phyloP scores from a whole-genome alignment of 2,888 invertebrate species.

The Tipula helvola region DNA sequence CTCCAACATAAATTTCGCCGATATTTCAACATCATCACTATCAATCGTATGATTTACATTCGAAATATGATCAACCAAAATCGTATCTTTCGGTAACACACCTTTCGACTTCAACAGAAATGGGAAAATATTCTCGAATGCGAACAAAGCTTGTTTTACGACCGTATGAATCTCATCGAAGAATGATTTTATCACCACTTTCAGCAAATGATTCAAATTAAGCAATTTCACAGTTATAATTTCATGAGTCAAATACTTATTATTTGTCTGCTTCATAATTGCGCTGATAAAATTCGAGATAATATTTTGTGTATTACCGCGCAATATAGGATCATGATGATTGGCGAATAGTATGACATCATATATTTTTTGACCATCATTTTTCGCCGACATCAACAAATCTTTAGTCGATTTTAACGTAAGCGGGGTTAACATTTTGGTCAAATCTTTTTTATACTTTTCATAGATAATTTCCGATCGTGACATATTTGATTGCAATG shows the following conservation, averaged over 20 bases:
- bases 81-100: neutral
- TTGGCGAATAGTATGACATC: conserved; percentile 31
- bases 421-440: neutral
- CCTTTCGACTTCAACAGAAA: conserved; percentile 19
- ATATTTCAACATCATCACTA: neutral
- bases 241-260: conserved; percentile 7
- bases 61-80: neutral
- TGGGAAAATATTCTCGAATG: conserved; percentile 35
- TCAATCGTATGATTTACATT: neutral
- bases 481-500: neutral
- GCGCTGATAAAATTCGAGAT: conserved; percentile 28
- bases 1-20: neutral
- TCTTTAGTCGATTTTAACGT: neutral
- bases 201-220: conserved; percentile 12
- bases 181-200: conserved; percentile 18
- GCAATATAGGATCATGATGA: conserved; percentile 33
- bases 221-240: neutral
- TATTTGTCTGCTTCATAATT: conserved; percentile 6
- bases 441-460: neutral
- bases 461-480: neutral
- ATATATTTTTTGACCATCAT: conserved; percentile 20
- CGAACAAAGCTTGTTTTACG: conserved; percentile 35
- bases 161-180: conserved; percentile 36
- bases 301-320: conserved; percentile 32
- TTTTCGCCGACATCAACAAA: conserved; percentile 12